A percentile compares a stretch with the other conserved stretches of the same genome.
Conservation (phyloP, 2,888 invertebrate genomes). For the Torymus tubicola region DNA sequence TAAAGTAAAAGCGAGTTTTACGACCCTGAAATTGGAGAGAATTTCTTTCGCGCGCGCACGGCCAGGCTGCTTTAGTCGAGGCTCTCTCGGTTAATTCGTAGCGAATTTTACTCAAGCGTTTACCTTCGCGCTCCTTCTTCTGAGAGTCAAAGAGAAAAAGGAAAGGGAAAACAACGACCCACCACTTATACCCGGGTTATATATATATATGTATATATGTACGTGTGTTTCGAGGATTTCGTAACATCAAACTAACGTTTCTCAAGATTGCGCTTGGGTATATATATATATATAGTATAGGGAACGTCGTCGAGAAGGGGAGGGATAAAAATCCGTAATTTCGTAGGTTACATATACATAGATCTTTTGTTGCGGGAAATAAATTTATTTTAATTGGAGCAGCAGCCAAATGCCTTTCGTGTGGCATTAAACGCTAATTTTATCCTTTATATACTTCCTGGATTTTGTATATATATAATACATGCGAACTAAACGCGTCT, state of each 20-base stretch:
- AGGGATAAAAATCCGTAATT: too few species aligned
- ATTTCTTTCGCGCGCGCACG: constrained; percentile 43
- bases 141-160: constrained; percentile 5
- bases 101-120: constrained; percentile 22
- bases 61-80: not conserved
- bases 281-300: too few species aligned
- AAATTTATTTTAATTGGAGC: constrained; percentile 1
- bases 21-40: constrained; percentile 56
- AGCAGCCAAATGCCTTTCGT: too few species aligned
- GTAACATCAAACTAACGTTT: constrained; percentile 28
- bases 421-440: too few species aligned
- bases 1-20: constrained; percentile 58
- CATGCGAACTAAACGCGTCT: too few species aligned
- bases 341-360: not conserved
- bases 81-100: constrained; percentile 10
- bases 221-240: constrained; percentile 34
- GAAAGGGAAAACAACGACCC: constrained; percentile 1
- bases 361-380: constrained; percentile 2
- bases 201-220: too few species aligned
- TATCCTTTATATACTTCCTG: too few species aligned
- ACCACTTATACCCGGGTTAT: too few species aligned
- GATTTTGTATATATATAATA: too few species aligned
- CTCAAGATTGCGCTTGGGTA: not conserved
- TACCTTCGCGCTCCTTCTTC: constrained; percentile 11
- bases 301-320: too few species aligned